Evolutionary conservation across 92 coral and sea anemone species (phyloP), one percentile per base, ranked within the genome.

Genomic region (Pocillopora grandis): DNA sequence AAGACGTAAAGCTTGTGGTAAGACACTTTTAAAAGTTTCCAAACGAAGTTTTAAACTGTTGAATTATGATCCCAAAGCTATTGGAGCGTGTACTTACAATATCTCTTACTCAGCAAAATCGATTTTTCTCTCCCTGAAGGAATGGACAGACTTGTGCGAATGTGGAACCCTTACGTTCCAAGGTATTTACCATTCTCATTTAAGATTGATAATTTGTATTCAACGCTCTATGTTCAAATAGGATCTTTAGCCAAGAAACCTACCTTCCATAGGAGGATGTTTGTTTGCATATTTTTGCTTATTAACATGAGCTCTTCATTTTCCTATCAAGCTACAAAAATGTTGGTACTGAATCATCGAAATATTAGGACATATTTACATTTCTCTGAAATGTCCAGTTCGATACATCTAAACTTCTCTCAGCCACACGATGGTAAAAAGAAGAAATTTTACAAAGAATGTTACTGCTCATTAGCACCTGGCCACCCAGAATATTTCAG

Each of bases 161-260:
- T 92, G 91, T 97, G 99, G 99, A 97, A 97, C 80, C 99, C 99
- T 11, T 97, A 97, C 76, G 99, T 97, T 21, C 99, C 99, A 78
- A 91, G 98, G 99, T 97, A 89, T 15, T 85, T 12, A 48, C 62
- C 12, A 2, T 66, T 8, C 0, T 20, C 62, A 12, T 12, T 59
- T 12, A 16, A 12, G 14, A 58, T 6, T 12, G 1, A 66, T 23
- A 21, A 8, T 9, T 70, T 33, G 14, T 35, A 19, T 70, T 37
- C 20, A 8, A 10, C 14, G 19, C 20, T 68, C 52, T 13, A 8
- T 7, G 19, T 33, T 1, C 17, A 35, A n/a, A 18, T 1, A 8
- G 35, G 21, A 23, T 12, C n/a, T n/a, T 66, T 3, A 10, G 16
- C 13, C 15, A 67, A 67, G 52, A 42, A 42, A 42, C 52, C 52